Evolutionary conservation across 2,888 invertebrate genomes (phyloP), one percentile per base, ranked within the genome.

Genomic region (Oxystoma pomonae): DNA sequence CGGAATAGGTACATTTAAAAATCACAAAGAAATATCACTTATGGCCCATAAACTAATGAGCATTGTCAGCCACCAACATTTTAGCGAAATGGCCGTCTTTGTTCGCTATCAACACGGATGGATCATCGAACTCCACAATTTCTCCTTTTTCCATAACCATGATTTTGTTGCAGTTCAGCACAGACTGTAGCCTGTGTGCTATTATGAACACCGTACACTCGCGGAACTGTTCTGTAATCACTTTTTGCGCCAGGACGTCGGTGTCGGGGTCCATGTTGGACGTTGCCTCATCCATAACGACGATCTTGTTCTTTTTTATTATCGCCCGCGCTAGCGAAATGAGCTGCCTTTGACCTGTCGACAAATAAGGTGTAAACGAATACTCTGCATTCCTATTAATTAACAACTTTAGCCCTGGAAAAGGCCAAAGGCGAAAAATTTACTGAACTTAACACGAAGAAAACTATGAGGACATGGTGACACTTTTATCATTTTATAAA

Each of bases 271-370:
- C 85, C 62, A 85, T 83, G 72, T 84, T 84, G 7, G 85, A 83
- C 0, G 85, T 85, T 0, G 85, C 85, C 74, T 85, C 85, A 68
- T 85, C 85, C 53, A 85, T 73, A 16, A 85, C 80, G 1, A 86
- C 75, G 57, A 85, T 81, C 66, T 78, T 81, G 68, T 83, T 83
- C 60, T 80, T 77, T 59, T 81, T 73, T 2, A 86, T 77, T 57
- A 86, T 79, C 1, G 85, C 85, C 56, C 86, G 73, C 1, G 84
- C 85, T 60, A 86, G 74, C 71, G 85, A 86, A 58, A 86, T 77
- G 35, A 86, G 75, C 71, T 86, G 86, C 60, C 84, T 76, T 73
- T 86, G 85, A 0, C 86, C 73, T 0, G 70, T 69, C 52, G 66
- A 68, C 62, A 70, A 70, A 22, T n/a, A n/a, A n/a, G n/a, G n/a